Conservation (phyloP, 2,888 invertebrate genomes). For the Syrphus vitripennis region DNA sequence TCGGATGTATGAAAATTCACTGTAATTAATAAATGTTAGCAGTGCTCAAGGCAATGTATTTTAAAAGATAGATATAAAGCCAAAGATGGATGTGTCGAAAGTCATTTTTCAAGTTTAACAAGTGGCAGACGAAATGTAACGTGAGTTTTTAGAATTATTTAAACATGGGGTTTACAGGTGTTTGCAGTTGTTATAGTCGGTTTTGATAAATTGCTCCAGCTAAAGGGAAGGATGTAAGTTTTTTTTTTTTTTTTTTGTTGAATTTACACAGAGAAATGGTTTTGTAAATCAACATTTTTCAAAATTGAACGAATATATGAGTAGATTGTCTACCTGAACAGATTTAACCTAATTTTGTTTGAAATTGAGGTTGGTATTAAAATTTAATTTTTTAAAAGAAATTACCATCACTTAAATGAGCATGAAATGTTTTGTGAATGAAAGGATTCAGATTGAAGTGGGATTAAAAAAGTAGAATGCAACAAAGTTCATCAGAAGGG, state of each 20-base stretch:
- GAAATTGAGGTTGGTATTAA: too few relatives aligned
- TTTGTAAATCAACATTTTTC: not conserved
- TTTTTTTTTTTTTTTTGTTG: not conserved
- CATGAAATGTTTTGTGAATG: too few relatives aligned
- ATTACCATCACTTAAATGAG: too few relatives aligned
- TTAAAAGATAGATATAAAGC: slow-evolving; percentile 33
- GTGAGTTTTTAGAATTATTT: slow-evolving; percentile 31
- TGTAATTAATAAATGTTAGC: slow-evolving; percentile 61
- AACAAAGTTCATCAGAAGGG: too few relatives aligned
- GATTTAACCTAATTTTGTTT: too few relatives aligned
- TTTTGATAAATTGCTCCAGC: not conserved
- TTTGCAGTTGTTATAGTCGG: slow-evolving; percentile 19
- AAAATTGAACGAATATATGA: too few relatives aligned
- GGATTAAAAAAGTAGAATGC: too few relatives aligned
- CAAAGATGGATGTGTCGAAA: slow-evolving; percentile 51
- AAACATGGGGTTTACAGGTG: slow-evolving; percentile 23
- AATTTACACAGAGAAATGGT: not conserved
- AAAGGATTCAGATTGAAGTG: too few relatives aligned
- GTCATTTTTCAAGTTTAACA: slow-evolving; percentile 64
- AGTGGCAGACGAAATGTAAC: slow-evolving; percentile 41
- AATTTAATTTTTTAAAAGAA: too few relatives aligned
- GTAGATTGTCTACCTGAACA: too few relatives aligned
- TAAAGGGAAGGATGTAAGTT: not conserved
- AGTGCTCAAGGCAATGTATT: slow-evolving; percentile 40
- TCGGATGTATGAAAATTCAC: not conserved